A percentile compares a stretch with the other conserved stretches of the same genome.
Conservation (phyloP, 2,113 vertebrate species). For the Ailuropoda melanoleuca region DNA sequence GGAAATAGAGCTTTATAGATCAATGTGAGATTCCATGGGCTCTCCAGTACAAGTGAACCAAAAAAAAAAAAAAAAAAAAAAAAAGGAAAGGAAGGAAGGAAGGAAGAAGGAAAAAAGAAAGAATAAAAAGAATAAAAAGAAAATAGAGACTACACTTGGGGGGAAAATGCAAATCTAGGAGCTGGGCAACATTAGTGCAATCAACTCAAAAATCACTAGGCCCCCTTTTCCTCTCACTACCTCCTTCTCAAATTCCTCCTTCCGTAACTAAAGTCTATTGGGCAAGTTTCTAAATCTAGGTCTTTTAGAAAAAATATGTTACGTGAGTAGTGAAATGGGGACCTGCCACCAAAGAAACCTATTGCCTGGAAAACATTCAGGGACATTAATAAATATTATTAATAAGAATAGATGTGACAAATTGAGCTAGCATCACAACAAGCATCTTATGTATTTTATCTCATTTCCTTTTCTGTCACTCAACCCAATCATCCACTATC, state of each 20-base stretch:
- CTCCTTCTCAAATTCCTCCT: neutral
- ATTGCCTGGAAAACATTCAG: constrained; percentile 8
- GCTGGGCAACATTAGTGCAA: neutral
- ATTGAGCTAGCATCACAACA: neutral
- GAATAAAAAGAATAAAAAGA: neutral
- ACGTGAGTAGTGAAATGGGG: constrained; percentile 5
- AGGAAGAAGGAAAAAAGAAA: neutral
- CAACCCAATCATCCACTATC: neutral
- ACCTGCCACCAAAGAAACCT: neutral
- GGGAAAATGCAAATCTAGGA: neutral
- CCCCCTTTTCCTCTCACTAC: neutral
- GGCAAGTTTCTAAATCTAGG: constrained; percentile 11
- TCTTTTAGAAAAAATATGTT: neutral
- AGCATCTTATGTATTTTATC: neutral
- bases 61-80: neutral
- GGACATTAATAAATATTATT: neutral
- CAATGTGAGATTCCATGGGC: neutral
- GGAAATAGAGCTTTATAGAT: neutral
- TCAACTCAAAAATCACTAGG: neutral
- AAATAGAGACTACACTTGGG: neutral
- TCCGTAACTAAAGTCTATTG: neutral
- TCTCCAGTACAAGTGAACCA: neutral
- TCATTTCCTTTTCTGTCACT: constrained; percentile 12
- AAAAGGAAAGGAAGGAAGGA: neutral
- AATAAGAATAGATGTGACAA: neutral